phyloP scores from a whole-genome alignment of 2,113 vertebrate species.

The Onychorhynchus coronatus region DNA sequence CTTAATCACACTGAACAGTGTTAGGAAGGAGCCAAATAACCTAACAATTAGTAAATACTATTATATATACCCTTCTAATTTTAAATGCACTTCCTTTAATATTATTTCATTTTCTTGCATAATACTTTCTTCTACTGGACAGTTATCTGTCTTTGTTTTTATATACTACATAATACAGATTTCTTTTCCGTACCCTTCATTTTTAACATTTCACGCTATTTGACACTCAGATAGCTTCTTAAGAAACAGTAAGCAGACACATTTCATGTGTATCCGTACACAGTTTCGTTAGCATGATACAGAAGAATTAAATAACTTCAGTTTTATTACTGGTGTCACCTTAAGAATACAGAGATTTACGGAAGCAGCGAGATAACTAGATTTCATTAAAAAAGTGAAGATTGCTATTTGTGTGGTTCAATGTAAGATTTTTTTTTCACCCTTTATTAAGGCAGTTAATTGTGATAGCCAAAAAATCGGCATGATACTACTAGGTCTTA shows the following conservation, averaged over 20 bases:
- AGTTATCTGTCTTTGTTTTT: not conserved
- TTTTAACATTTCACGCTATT: not conserved
- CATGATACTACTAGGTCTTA: not conserved
- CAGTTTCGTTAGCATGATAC: not conserved
- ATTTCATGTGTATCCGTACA: not conserved
- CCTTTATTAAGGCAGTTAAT: not conserved
- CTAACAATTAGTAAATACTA: not conserved
- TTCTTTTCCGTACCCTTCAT: not conserved
- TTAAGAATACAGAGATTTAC: not conserved
- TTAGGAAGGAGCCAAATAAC: not conserved
- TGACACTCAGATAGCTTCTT: not conserved
- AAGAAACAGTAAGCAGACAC: not conserved
- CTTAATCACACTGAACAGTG: not conserved
- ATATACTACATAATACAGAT: not conserved
- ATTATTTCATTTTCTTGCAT: not conserved
- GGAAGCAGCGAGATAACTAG: not conserved
- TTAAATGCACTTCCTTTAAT: not conserved
- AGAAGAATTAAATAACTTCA: not conserved
- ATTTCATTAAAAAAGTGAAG: not conserved
- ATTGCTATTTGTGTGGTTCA: not conserved
- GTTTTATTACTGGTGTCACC: not conserved
- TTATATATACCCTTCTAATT: not conserved
- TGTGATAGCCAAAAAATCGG: not conserved
- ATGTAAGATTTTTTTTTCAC: not conserved
- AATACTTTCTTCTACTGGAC: not conserved